Evolutionary conservation across 1,140 invertebrate genomes (phyloP).

Genomic region (Drosophila pruinosa): DNA sequence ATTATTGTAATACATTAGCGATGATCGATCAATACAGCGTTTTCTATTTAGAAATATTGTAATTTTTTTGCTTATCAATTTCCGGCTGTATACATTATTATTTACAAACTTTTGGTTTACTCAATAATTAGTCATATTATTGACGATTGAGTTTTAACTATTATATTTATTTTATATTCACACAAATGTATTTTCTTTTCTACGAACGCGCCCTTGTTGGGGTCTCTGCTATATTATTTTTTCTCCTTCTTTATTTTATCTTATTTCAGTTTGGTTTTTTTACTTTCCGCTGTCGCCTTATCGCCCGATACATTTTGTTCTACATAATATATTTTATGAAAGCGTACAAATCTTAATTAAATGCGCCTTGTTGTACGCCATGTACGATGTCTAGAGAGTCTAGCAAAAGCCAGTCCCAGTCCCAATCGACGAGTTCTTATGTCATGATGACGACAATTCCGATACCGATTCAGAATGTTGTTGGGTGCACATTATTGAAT

Average conservation of each 20-base stretch:
- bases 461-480: constrained; percentile 28
- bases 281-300: constrained; percentile 5
- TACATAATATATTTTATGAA: constrained; percentile 30
- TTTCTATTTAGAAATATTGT: neutral
- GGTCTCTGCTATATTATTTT: constrained; percentile 7
- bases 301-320: constrained; percentile 14
- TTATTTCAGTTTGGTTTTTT: constrained; percentile 1
- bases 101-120: neutral
- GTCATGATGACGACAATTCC: constrained; percentile 38
- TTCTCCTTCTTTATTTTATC: too few species aligned
- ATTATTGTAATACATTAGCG: neutral
- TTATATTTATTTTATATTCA: constrained; percentile 24
- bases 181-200: constrained; percentile 3
- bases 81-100: neutral
- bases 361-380: constrained; percentile 21
- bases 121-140: constrained; percentile 59
- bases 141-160: constrained; percentile 2
- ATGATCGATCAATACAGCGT: neutral
- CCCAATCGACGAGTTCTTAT: constrained; percentile 7
- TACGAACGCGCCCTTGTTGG: constrained; percentile 48
- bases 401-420: neutral
- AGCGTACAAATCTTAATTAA: constrained; percentile 51
- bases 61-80: neutral
- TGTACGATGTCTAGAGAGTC: neutral
- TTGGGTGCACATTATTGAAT: neutral